Base-by-base conservation (phyloP, 2,113 vertebrate species). In the Scalopus aquaticus region DNA sequence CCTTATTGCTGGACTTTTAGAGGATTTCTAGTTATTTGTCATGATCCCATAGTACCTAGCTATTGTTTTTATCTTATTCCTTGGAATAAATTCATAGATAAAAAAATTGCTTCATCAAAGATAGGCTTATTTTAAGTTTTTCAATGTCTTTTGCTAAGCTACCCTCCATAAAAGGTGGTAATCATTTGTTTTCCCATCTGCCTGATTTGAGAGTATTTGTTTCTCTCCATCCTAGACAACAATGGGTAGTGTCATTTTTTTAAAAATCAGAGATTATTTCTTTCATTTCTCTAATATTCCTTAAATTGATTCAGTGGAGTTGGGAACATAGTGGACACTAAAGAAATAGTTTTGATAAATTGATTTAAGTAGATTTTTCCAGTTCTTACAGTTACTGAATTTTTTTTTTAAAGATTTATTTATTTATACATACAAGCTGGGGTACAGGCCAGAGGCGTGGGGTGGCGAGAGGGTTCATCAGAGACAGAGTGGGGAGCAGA, bases 21-120 rank as follows among this genome's bases (percentile, higher is more conserved):
- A 44, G 42, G n/a, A 80, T 90, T 92, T 91, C 37, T 30, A 94
- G 10, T 86, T 87, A 76, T 80, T 95, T 90, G 62, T 24, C n/a
- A 78, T 60, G 20, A 80, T 56, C n/a, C 16, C 24, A 49, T 20
- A 74, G 78, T 74, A 64, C 74, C 39, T 74, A 95, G 4, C 10
- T 88, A 84, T 77, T 62, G 64, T 90, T 88, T 96, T 92, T 19
- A 81, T 90, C 72, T 92, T 88, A 73, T 1, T 78, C 32, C 26
- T 92, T 88, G 44, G 3, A 78, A 88, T 83, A 70, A 77, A 86
- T 88, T 82, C 20, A 56, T 39, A 82, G 26, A 73, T 67, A 35
- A 56, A 24, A n/a, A 91, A 95, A 77, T 67, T 87, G 32, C 44
- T 87, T 91, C 10, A 69, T 44, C 51, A 86, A 81, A 91, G 49